Percentiles rank a stretch among this genome's conserved stretches.
Conservation (phyloP, 2,797 vertebrate genomes). For the Vespertilio murinus region DNA sequence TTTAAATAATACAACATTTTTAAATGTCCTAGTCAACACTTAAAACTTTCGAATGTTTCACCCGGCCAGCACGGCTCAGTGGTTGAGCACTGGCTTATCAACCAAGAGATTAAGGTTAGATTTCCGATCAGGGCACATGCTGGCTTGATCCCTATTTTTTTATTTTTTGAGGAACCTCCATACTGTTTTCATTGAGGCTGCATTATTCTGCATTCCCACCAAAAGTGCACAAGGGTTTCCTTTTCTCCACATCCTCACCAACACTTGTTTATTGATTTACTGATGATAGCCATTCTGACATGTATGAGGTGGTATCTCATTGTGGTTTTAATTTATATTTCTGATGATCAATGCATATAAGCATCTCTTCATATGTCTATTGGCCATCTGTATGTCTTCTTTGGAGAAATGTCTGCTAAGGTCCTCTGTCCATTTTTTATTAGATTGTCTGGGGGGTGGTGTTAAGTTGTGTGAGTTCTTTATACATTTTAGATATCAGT, state of each 20-base stretch:
- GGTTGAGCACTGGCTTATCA: no score
- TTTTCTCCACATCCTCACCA: neutral
- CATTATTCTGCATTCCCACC: neutral
- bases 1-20: conserved; percentile 74
- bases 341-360: neutral
- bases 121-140: no score
- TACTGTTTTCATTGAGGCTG: neutral
- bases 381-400: neutral
- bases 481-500: no score
- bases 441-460: neutral
- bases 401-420: neutral
- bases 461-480: neutral
- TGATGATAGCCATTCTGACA: neutral
- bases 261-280: neutral
- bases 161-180: neutral
- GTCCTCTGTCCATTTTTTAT: neutral
- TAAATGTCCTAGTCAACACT: conserved; percentile 76
- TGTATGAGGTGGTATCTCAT: neutral
- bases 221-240: neutral
- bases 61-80: no score
- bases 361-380: neutral
- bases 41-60: conserved; percentile 70
- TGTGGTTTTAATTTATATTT: neutral
- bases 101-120: no score
- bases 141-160: neutral